A percentile compares a stretch with the other conserved stretches of the same genome.
Evolutionary conservation across 2,888 invertebrate genomes (phyloP).

Genomic region (Oegoconia quadripuncta): DNA sequence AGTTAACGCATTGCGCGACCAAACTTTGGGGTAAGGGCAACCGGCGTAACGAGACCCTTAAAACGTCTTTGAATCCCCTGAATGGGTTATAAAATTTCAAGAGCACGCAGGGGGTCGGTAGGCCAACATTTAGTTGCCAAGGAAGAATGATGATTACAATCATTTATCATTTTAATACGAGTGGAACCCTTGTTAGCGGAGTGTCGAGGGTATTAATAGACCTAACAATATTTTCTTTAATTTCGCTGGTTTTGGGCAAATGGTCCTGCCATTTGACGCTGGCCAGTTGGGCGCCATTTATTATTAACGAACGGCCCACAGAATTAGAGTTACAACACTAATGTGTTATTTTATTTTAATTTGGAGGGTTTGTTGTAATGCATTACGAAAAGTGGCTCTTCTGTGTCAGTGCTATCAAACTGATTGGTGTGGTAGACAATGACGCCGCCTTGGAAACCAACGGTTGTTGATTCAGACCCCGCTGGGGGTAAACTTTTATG

Average conservation of each 20-base stretch:
- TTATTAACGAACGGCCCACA: too few species aligned
- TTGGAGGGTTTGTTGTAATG: too few species aligned
- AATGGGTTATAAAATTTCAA: background rate
- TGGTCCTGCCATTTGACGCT: slow-evolving; percentile 46
- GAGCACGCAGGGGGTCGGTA: slow-evolving; percentile 4
- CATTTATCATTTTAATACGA: slow-evolving; percentile 77
- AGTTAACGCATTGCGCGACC: slow-evolving; percentile 62
- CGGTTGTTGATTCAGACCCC: too few species aligned
- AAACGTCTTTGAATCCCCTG: slow-evolving; percentile 6
- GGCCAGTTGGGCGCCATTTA: slow-evolving; percentile 37
- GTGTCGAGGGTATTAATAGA: slow-evolving; percentile 71
- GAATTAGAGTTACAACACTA: background rate
- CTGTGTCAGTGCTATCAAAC: too few species aligned
- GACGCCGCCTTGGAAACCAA: too few species aligned
- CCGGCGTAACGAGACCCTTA: slow-evolving; percentile 38
- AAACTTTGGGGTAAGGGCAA: slow-evolving; percentile 51
- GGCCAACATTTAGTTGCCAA: slow-evolving; percentile 34
- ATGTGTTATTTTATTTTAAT: too few species aligned
- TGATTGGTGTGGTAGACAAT: too few species aligned
- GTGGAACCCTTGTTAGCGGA: slow-evolving; percentile 66
- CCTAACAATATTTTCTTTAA: slow-evolving; percentile 70
- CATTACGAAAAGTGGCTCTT: too few species aligned
- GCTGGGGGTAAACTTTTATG: too few species aligned
- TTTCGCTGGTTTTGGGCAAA: slow-evolving; percentile 57
- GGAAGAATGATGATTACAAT: slow-evolving; percentile 64